Evolutionary conservation across 1,140 invertebrate genomes (phyloP).

Genomic region (Neotoxoptera formosana): DNA sequence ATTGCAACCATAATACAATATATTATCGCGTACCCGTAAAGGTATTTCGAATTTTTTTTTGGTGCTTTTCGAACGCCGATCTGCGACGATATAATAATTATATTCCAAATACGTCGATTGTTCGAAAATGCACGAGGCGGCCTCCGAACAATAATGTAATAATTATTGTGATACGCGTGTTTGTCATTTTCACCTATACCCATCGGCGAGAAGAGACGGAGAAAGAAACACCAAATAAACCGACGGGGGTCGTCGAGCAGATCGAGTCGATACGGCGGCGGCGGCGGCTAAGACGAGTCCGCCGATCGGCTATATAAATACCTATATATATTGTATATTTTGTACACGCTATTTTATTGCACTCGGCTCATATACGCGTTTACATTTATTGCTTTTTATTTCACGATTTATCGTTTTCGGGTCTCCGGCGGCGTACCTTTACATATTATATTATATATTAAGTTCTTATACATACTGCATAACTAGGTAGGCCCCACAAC

Average conservation of each 20-base stretch:
- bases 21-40: background rate
- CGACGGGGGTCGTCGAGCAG: background rate
- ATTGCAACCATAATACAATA: background rate
- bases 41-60: background rate
- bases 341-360: background rate
- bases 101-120: constrained; percentile 58
- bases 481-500: background rate
- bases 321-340: background rate
- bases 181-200: constrained; percentile 28
- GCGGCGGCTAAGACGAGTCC: background rate
- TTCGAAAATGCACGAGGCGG: background rate
- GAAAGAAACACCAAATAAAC: background rate
- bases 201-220: background rate
- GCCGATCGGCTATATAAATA: background rate
- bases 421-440: background rate
- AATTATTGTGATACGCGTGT: background rate
- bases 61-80: background rate
- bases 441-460: background rate
- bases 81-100: constrained; percentile 49
- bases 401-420: constrained; percentile 3
- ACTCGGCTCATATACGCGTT: background rate
- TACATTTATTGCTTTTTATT: background rate
- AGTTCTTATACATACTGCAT: no score
- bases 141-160: background rate
- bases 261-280: background rate